phyloP scores from a whole-genome alignment of 2,113 vertebrate species.

The Xiphophorus couchianus region DNA sequence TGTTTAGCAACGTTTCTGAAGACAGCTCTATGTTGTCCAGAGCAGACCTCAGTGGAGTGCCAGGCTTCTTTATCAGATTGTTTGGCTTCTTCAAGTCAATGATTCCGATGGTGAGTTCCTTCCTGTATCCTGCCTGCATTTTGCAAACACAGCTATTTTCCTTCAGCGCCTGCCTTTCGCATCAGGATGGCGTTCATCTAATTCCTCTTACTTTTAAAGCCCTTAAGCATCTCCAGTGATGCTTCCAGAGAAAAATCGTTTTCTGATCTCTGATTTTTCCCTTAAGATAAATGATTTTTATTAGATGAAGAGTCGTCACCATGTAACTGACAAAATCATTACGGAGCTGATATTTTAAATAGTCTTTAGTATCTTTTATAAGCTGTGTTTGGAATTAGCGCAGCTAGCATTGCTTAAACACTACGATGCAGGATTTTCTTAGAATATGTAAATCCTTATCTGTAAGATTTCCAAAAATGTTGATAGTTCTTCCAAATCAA shows the following conservation, averaged over 20 bases:
- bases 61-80: too few relatives aligned
- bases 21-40: too few relatives aligned
- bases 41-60: too few relatives aligned
- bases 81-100: too few relatives aligned
- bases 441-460: neutral
- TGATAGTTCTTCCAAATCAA: too few relatives aligned
- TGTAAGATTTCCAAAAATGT: neutral
- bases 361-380: neutral
- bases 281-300: neutral
- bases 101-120: too few relatives aligned
- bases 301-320: neutral
- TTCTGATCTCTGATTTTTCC: neutral
- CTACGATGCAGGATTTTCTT: neutral
- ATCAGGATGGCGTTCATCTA: neutral
- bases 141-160: too few relatives aligned
- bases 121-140: too few relatives aligned
- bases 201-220: neutral
- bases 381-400: neutral
- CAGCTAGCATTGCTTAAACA: neutral
- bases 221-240: neutral
- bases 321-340: too few relatives aligned
- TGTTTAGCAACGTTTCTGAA: neutral
- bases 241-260: neutral
- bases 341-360: neutral
- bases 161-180: neutral